Evolutionary conservation across 2,888 invertebrate species (phyloP), one percentile per base, ranked within the genome.

Genomic region (Clusia tigrina): DNA sequence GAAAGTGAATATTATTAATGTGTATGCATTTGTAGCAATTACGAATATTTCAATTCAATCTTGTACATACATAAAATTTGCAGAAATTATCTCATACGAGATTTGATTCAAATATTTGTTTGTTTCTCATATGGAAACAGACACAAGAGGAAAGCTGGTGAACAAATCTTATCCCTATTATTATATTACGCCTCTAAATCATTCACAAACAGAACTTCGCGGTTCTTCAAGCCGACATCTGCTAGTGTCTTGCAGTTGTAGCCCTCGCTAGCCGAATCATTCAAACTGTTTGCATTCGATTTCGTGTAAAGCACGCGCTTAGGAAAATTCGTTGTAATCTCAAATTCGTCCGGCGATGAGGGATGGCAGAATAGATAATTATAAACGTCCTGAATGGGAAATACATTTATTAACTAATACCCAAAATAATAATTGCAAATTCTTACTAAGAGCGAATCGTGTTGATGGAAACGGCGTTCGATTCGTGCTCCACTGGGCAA

Each of bases 311-410:
- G 85, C 66, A 92, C 89, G 68, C 94, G 89, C 80, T 95, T 93
- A 0, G 98, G 98, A 83, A 95, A 98, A 85, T 96, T 97, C 69
- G 95, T 96, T 55, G 95, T 94, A 69, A 98, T 95, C 86, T 97
- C 95, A 81, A 98, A 98, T 80, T 91, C 90, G 80, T 95, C 89
- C 1, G 98, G 98, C 15, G 97, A 91, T 73, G 91, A 90, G 2
- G 95, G 94, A 85, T 98, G 95, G 80, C 96, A 96, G 85, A 97
- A 96, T 69, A 98, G 93, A 85, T 93, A 98, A 84, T 95, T 92
- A 85, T 95, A 96, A 67, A 99, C 88, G 80, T 93, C 92, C 96
- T 98, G 86, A 3, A 20, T 9, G 70, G 69, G 59, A 61, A 54
- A 62, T 18, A 63, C 6, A n/a, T 6, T 9, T 32, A 42, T 58